Conservation (phyloP, 2,113 vertebrate genomes). For the Platysternon megacephalum region DNA sequence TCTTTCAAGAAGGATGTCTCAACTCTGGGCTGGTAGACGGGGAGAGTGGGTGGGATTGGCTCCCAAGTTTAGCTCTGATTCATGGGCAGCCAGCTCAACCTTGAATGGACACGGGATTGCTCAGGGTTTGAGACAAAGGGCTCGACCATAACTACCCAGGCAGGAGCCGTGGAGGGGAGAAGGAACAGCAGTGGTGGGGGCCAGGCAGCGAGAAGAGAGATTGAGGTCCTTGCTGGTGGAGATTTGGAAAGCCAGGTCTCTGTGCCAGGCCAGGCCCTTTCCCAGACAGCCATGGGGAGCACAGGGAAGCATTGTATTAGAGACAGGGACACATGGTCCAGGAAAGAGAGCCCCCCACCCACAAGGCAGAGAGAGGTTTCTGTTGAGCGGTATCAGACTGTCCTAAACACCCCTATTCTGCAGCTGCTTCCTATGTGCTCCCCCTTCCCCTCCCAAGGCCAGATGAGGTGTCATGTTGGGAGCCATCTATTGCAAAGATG, state of each 20-base stretch:
- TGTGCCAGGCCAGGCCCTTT: not conserved
- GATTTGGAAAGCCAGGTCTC: not conserved
- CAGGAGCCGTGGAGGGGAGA: not conserved
- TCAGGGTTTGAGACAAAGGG: not conserved
- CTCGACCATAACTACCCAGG: not conserved
- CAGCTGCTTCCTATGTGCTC: fast-evolving
- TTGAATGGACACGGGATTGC: not conserved
- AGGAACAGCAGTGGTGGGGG: not conserved
- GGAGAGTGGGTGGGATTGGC: not conserved
- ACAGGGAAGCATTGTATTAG: not conserved
- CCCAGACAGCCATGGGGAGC: not conserved
- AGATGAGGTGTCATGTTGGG: not conserved
- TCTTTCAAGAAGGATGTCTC: not conserved
- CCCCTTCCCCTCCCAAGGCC: fast-evolving
- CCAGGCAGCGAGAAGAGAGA: not conserved
- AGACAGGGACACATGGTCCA: not conserved
- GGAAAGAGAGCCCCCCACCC: not conserved
- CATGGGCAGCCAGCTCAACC: not conserved
- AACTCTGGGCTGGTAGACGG: not conserved
- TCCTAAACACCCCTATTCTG: not conserved
- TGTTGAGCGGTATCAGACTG: not conserved
- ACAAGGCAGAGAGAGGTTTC: not conserved
- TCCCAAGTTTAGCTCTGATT: not conserved
- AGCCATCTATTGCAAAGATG: not conserved
- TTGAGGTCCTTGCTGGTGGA: not conserved